phyloP scores from a whole-genome alignment of 2,888 invertebrate genomes.

The Eupeodes luniger region DNA sequence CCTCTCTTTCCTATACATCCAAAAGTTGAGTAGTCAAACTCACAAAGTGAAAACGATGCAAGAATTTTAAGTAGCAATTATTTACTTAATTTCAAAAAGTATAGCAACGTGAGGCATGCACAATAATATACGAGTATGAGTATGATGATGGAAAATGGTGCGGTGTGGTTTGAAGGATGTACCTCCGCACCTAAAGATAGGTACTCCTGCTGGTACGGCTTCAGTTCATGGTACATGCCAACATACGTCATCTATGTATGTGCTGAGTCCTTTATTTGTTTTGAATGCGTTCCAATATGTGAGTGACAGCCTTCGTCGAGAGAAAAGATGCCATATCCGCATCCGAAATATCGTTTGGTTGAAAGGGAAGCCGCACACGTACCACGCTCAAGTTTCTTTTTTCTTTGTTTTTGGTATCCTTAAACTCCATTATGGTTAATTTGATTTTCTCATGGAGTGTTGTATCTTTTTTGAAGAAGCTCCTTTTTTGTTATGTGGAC shows the following conservation, averaged over 20 bases:
- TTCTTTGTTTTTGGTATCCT: constrained; percentile 17
- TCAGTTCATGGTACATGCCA: no score
- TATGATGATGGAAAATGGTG: not conserved
- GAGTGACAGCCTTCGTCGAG: constrained; percentile 53
- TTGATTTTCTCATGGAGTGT: constrained; percentile 61
- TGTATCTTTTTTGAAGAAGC: constrained; percentile 16
- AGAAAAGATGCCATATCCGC: constrained; percentile 29
- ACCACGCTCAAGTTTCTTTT: constrained; percentile 38
- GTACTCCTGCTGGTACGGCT: not conserved
- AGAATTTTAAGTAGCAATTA: constrained; percentile 76
- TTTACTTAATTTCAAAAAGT: constrained; percentile 75
- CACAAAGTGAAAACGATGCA: constrained; percentile 73
- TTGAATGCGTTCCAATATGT: constrained; percentile 70
- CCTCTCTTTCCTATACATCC: not conserved
- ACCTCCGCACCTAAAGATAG: not conserved
- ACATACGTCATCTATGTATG: constrained; percentile 2
- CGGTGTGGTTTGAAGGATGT: not conserved
- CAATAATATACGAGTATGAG: not conserved
- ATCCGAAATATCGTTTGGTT: constrained; percentile 41
- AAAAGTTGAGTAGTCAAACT: constrained; percentile 62
- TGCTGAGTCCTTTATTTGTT: constrained; percentile 68
- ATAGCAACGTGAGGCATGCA: constrained; percentile 58
- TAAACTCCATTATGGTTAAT: constrained; percentile 70
- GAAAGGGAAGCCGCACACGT: constrained; percentile 41
- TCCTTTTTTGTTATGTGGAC: constrained; percentile 1